Base-by-base conservation (phyloP, 2,888 invertebrate genomes). In the Nomada goodeniana region DNA sequence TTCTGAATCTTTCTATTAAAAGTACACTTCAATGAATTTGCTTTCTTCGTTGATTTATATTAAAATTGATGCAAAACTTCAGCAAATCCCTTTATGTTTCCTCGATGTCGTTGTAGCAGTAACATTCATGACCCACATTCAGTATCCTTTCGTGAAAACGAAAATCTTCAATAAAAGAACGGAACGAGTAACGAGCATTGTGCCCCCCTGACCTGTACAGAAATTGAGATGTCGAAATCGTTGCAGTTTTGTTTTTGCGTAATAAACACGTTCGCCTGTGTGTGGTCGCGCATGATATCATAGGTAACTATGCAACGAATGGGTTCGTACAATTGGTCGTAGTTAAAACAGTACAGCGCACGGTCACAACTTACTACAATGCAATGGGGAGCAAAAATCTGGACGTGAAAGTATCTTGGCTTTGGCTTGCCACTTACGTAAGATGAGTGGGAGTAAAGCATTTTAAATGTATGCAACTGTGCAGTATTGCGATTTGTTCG, bases 371-470 rank as follows among this genome's bases (percentile, higher is more conserved):
- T 88, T 78, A 87, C 71, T 83, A 88, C 90, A 89, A 90, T 89
- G 86, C 90, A 89, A 90, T 89, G 86, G 76, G 76, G 80, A 78
- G 53, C 81, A 89, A 91, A 89, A 91, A 89, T 90, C 85, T 81
- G 67, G 50, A 89, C 89, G 91, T 91, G 92, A 92, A 92, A 92
- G 91, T 92, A 90, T 85, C 75, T 76, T 76, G 80, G 79, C 84
- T 87, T 83, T 79, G 80, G 76, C 80, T 87, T 71, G 85, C 52
- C 77, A 55, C 78, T 90, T 90, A 86, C 86, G 86, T 86, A 91
- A 90, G 71, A 55, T 71, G 77, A 80, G 86, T 79, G 82, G 81
- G 84, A 83, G 86, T 83, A 80, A 65, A 73, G 59, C 53, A 72
- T 52, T 83, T 86, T 87, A 78, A 85, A 83, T 83, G 76, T 72